phyloP scores from a whole-genome alignment of 2,113 vertebrate genomes.

The Macroglossus sobrinus region DNA sequence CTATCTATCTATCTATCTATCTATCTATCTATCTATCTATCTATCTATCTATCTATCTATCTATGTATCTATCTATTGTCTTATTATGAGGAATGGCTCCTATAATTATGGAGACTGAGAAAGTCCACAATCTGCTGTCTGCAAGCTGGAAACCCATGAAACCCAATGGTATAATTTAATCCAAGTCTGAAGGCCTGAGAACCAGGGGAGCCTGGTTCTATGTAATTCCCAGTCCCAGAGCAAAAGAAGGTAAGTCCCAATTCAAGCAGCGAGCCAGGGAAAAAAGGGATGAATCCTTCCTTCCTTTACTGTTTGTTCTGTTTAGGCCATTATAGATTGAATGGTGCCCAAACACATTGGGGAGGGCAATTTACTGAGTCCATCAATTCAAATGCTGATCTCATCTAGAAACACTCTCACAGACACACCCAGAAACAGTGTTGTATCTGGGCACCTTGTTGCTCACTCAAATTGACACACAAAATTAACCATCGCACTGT shows the following conservation, averaged over 20 bases:
- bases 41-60: background rate
- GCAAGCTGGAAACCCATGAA: background rate
- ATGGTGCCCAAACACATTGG: background rate
- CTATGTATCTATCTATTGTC: background rate
- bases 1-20: background rate
- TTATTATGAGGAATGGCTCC: background rate
- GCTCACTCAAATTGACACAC: background rate
- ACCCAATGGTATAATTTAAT: background rate
- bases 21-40: background rate
- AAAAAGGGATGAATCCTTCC: background rate
- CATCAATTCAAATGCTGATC: background rate
- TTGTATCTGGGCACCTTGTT: background rate
- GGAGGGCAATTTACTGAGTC: background rate
- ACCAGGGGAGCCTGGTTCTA: background rate
- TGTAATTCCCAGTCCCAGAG: background rate
- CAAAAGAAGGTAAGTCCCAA: background rate
- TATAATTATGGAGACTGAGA: background rate
- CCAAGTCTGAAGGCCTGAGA: background rate
- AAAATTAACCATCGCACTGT: background rate
- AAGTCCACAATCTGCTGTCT: background rate
- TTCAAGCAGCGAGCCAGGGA: background rate
- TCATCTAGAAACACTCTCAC: background rate
- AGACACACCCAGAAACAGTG: background rate
- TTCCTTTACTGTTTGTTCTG: background rate
- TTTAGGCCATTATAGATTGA: background rate